Evolutionary conservation across 2,797 vertebrate genomes (phyloP).

Genomic region (Sciaenops ocellatus): DNA sequence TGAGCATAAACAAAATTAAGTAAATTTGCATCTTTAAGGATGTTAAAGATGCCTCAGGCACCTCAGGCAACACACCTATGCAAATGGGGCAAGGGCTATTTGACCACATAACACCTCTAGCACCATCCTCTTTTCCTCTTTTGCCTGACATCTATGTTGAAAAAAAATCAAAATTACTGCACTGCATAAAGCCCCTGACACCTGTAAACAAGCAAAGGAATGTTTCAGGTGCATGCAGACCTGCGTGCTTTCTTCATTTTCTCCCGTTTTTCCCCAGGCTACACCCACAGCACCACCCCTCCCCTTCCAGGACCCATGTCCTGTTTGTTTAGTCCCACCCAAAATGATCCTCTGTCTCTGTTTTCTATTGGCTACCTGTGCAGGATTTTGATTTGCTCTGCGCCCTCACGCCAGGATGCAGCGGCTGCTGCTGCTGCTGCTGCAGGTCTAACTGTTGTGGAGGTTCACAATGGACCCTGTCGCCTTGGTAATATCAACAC

Average conservation of each 20-base stretch:
- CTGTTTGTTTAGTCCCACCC: slow-evolving; percentile 78
- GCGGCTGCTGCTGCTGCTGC: slow-evolving; percentile 28
- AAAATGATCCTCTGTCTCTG: slow-evolving; percentile 43
- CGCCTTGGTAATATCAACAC: slow-evolving; percentile 71
- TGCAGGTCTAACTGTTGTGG: slow-evolving; percentile 76
- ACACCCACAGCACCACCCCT: slow-evolving; percentile 33
- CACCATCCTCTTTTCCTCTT: not conserved
- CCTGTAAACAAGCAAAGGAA: slow-evolving; percentile 20
- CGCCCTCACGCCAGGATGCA: slow-evolving; percentile 67
- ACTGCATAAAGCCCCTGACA: not conserved
- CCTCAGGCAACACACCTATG: slow-evolving; percentile 43
- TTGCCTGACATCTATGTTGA: not conserved
- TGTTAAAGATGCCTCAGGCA: slow-evolving; percentile 16
- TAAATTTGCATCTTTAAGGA: slow-evolving; percentile 25
- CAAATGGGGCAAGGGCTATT: slow-evolving; percentile 41
- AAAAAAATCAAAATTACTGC: slow-evolving; percentile 20
- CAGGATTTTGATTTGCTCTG: slow-evolving; percentile 84
- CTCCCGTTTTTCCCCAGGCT: slow-evolving; percentile 62
- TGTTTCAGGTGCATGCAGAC: slow-evolving; percentile 37
- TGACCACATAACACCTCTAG: slow-evolving; percentile 1
- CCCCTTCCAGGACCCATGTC: slow-evolving; percentile 75
- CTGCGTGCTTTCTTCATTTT: slow-evolving; percentile 42
- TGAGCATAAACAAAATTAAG: slow-evolving; percentile 8
- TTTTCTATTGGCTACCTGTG: slow-evolving; percentile 67
- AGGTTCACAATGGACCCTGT: slow-evolving; percentile 61